Percentiles rank a stretch among this genome's conserved stretches.
These are phyloP conservation scores for Scrobipalpa atriplicella DNA, from an alignment of 2,888 invertebrate species.

Conservation along the genomic window DNA sequence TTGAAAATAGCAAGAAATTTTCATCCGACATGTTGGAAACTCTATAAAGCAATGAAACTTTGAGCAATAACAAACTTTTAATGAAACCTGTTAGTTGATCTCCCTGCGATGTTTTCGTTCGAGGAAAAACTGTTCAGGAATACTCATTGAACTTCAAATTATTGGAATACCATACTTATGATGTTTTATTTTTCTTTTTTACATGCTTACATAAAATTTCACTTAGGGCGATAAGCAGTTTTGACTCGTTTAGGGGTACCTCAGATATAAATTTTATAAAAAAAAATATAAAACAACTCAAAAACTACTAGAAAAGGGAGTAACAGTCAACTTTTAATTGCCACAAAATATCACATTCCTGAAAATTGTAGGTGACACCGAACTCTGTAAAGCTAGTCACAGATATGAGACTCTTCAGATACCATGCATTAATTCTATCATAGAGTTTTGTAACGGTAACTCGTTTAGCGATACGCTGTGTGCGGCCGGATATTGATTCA, in stretches of 20 bases:
- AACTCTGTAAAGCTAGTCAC: too few relatives aligned
- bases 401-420: too few relatives aligned
- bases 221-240: too few relatives aligned
- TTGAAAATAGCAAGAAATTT: constrained; percentile 64
- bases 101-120: constrained; percentile 30
- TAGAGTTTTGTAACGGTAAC: constrained; percentile 11
- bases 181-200: background rate
- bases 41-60: constrained; percentile 65
- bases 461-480: constrained; percentile 8
- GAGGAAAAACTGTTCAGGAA: constrained; percentile 25
- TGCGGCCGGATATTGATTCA: constrained; percentile 75
- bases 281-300: too few relatives aligned
- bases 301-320: too few relatives aligned
- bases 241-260: too few relatives aligned
- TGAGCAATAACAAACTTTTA: constrained; percentile 72
- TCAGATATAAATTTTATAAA: too few relatives aligned
- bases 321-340: too few relatives aligned
- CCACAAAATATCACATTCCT: too few relatives aligned
- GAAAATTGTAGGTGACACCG: too few relatives aligned
- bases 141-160: constrained; percentile 27
- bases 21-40: constrained; percentile 64
- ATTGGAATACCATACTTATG: constrained; percentile 38
- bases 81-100: constrained; percentile 70
- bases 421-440: background rate
- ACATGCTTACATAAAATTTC: background rate